These are phyloP conservation scores for Panthera tigris DNA, from an alignment of 2,113 vertebrate genomes.

Conservation along the genomic window DNA sequence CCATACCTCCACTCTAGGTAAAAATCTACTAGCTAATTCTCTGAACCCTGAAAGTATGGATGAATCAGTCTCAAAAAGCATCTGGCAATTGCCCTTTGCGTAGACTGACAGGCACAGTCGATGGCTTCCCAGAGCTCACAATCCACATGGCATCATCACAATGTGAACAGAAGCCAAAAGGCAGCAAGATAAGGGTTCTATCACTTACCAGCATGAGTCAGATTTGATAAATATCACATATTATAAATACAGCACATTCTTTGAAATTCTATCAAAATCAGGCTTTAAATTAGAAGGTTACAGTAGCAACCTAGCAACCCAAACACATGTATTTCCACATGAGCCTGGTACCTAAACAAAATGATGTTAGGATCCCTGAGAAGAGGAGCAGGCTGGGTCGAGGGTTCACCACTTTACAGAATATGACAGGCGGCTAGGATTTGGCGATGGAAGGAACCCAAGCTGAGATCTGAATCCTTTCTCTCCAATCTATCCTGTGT, in stretches of 20 bases:
- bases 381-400: neutral
- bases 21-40: neutral
- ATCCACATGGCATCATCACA: neutral
- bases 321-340: slow-evolving; percentile 6
- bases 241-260: slow-evolving; percentile 53
- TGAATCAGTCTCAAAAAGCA: slow-evolving; percentile 34
- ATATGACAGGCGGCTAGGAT: neutral
- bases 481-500: neutral
- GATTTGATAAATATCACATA: slow-evolving; percentile 60
- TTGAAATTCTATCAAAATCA: slow-evolving; percentile 66
- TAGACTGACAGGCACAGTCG: slow-evolving; percentile 27
- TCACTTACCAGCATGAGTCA: slow-evolving; percentile 60
- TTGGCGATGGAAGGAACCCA: neutral
- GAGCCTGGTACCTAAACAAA: neutral
- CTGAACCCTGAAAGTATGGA: neutral
- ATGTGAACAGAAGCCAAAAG: slow-evolving; percentile 36
- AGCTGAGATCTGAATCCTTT: neutral
- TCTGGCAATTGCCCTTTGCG: slow-evolving; percentile 27
- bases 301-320: slow-evolving; percentile 58
- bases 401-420: neutral
- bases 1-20: neutral
- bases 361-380: neutral
- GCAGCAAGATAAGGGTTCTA: slow-evolving; percentile 45
- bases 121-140: neutral
- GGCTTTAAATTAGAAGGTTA: slow-evolving; percentile 65